Evolutionary conservation across 2,113 vertebrate genomes (phyloP).

Genomic region (Daubentonia madagascariensis): DNA sequence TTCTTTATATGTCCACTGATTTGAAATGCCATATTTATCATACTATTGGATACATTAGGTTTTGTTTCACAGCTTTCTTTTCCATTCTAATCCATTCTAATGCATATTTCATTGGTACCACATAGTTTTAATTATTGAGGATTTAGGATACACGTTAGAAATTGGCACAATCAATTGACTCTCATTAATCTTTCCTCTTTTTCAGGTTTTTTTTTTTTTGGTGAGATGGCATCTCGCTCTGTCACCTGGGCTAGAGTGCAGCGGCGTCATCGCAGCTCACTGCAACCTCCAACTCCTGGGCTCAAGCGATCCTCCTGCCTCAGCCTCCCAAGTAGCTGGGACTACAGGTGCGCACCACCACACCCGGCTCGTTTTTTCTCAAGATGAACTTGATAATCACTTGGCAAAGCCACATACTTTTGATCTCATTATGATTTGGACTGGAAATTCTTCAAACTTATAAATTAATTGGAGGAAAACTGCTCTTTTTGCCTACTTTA

Average conservation of each 20-base stretch:
- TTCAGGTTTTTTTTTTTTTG: background rate
- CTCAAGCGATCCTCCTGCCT: too few species aligned
- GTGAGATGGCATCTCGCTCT: too few species aligned
- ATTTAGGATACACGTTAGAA: background rate
- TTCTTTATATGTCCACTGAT: background rate
- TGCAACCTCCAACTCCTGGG: too few species aligned
- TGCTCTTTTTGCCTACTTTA: background rate
- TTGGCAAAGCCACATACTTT: background rate
- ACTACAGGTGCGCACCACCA: too few species aligned
- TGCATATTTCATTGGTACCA: background rate
- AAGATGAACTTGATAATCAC: background rate
- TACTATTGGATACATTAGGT: background rate
- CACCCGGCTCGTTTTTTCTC: background rate
- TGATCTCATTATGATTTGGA: background rate
- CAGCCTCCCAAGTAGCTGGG: too few species aligned
- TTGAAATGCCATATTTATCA: background rate
- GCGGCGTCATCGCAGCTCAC: too few species aligned
- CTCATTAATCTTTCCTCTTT: background rate
- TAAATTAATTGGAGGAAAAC: background rate
- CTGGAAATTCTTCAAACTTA: background rate
- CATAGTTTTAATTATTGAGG: background rate
- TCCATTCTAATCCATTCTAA: too few species aligned
- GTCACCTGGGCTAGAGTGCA: too few species aligned
- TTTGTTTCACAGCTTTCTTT: background rate
- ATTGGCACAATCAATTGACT: background rate